Percentiles rank a stretch among this genome's conserved stretches.
Conservation (phyloP, 1,140 invertebrate genomes). For the Arion vulgaris region DNA sequence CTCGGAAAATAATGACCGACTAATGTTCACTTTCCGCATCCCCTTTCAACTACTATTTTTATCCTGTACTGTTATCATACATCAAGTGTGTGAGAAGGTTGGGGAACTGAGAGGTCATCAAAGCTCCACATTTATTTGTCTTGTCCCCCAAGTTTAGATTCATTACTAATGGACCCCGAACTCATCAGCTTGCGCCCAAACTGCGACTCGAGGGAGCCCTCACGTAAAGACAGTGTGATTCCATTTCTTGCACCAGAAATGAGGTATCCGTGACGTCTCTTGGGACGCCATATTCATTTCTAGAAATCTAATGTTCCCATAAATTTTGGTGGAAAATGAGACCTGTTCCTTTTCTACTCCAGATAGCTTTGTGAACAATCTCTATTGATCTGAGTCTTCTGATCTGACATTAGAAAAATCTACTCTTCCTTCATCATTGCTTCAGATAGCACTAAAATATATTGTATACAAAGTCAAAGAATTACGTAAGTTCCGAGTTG, state of each 20-base stretch:
- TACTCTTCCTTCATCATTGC: too few relatives aligned
- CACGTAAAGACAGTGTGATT: not conserved
- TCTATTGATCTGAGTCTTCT: not conserved
- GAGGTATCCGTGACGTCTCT: not conserved
- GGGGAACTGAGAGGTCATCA: not conserved
- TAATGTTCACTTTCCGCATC: too few relatives aligned
- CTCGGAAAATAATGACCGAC: too few relatives aligned
- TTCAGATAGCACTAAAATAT: too few relatives aligned
- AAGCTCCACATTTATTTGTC: not conserved
- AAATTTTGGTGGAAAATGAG: not conserved
- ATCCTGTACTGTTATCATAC: too few relatives aligned
- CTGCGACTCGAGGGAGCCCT: not conserved
- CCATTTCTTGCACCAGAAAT: not conserved
- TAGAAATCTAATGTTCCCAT: not conserved
- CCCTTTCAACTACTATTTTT: too few relatives aligned
- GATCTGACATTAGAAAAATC: not conserved
- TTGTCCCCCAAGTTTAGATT: not conserved
- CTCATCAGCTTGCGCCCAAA: not conserved
- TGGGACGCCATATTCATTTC: not conserved
- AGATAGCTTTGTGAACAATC: not conserved
- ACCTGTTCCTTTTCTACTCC: not conserved
- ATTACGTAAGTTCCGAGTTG: too few relatives aligned
- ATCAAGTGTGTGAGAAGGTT: too few relatives aligned
- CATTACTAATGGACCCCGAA: not conserved
- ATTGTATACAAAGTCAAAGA: too few relatives aligned